Conservation (phyloP, 2,797 vertebrate species). For the Synanceia verrucosa region DNA sequence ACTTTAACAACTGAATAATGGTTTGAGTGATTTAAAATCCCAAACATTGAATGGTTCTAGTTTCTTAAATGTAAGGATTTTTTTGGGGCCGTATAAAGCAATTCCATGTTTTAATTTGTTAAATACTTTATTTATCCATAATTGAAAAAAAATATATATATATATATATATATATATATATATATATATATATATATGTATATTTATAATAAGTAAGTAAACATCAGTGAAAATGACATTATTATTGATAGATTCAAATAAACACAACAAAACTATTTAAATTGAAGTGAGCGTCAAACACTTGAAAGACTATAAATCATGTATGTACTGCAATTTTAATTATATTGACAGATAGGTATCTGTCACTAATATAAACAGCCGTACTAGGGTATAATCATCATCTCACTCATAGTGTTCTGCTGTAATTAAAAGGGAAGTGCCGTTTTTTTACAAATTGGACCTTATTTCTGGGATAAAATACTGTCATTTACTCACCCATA, state of each 20-base stretch:
- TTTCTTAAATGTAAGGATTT: background rate
- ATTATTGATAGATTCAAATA: background rate
- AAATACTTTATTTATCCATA: background rate
- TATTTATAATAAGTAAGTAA: background rate
- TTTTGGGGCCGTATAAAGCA: background rate
- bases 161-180: no score
- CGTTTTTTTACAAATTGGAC: no score
- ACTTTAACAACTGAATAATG: background rate
- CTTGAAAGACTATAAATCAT: background rate
- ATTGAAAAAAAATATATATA: background rate
- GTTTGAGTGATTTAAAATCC: background rate
- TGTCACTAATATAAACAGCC: background rate
- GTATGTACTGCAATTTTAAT: background rate
- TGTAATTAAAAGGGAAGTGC: no score
- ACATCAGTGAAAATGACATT: background rate
- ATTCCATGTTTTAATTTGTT: background rate
- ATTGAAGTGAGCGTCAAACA: background rate
- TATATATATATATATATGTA: no score
- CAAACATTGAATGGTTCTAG: background rate
- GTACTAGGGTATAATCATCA: background rate
- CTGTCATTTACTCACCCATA: no score
- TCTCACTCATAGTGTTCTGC: background rate
- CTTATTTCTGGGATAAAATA: no score
- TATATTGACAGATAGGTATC: background rate
- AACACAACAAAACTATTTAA: background rate